phyloP scores from a whole-genome alignment of 2,888 invertebrate genomes.

The Agapostemon virescens region DNA sequence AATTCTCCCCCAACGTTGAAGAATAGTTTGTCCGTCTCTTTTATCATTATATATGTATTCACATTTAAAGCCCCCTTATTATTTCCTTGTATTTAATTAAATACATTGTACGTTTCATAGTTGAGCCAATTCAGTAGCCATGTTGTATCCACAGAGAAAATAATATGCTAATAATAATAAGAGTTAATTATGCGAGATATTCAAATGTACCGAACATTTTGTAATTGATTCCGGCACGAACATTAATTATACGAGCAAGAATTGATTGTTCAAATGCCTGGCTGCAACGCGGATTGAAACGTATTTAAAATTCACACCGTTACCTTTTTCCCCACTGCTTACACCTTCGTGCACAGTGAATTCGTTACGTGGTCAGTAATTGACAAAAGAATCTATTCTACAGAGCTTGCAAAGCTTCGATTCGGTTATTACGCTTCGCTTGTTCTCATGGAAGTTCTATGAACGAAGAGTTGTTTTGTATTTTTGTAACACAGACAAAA shows the following conservation, averaged over 20 bases:
- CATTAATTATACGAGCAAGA: not conserved
- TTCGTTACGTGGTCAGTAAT: conserved; percentile 39
- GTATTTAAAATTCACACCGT: conserved; percentile 48
- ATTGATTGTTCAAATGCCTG: conserved; percentile 25
- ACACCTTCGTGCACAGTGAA: not conserved
- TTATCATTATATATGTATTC: too few species aligned
- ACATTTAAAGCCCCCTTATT: too few species aligned
- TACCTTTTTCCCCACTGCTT: conserved; percentile 9
- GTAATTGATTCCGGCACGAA: not conserved
- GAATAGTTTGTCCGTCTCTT: too few species aligned
- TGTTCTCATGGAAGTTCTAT: not conserved
- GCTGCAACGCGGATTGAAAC: conserved; percentile 42
- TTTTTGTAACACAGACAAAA: not conserved
- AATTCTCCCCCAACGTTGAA: too few species aligned
- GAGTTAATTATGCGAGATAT: not conserved
- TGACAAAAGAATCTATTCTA: conserved; percentile 33
- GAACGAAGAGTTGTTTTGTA: not conserved
- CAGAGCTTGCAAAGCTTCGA: not conserved
- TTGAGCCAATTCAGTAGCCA: not conserved
- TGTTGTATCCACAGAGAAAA: not conserved
- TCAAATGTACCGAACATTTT: not conserved
- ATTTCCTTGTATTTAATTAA: not conserved
- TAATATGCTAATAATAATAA: too few species aligned
- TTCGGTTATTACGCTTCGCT: conserved; percentile 1
- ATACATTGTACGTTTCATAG: not conserved